phyloP scores from a whole-genome alignment of 2,888 invertebrate genomes.

The Podotricha telesiphe region DNA sequence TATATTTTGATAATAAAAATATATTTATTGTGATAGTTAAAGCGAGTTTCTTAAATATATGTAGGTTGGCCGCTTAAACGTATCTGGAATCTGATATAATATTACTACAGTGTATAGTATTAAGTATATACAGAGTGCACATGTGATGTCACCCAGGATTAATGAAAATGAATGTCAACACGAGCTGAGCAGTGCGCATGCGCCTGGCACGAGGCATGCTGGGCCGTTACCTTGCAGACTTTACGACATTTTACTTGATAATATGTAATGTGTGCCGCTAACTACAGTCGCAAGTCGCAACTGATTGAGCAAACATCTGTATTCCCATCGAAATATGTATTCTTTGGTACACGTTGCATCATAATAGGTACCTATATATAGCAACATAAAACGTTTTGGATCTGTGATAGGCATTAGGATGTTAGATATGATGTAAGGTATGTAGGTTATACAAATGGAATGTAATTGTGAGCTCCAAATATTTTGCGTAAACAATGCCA shows the following conservation, averaged over 20 bases:
- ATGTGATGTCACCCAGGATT: conserved; percentile 40
- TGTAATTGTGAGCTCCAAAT: conserved; percentile 15
- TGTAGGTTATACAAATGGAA: conserved; percentile 12
- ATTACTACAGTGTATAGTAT: conserved; percentile 4
- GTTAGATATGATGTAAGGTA: neutral
- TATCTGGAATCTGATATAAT: conserved; percentile 16
- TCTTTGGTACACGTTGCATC: neutral
- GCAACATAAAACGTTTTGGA: neutral
- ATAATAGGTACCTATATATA: neutral
- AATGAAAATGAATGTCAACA: conserved; percentile 35
- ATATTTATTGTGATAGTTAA: no score
- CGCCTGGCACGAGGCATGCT: no score
- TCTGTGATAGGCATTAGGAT: neutral
- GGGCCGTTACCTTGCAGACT: no score
- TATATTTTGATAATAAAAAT: no score
- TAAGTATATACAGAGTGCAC: conserved; percentile 1
- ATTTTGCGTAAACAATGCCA: conserved; percentile 39
- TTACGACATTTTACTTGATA: no score
- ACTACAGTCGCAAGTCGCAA: neutral
- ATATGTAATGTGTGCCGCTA: neutral
- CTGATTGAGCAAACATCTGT: conserved; percentile 1
- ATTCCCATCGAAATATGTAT: neutral
- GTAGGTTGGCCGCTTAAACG: neutral
- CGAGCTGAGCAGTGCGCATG: neutral
- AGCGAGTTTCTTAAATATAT: no score